phyloP scores from a whole-genome alignment of 2,113 vertebrate genomes.

The Centropus unirufus region DNA sequence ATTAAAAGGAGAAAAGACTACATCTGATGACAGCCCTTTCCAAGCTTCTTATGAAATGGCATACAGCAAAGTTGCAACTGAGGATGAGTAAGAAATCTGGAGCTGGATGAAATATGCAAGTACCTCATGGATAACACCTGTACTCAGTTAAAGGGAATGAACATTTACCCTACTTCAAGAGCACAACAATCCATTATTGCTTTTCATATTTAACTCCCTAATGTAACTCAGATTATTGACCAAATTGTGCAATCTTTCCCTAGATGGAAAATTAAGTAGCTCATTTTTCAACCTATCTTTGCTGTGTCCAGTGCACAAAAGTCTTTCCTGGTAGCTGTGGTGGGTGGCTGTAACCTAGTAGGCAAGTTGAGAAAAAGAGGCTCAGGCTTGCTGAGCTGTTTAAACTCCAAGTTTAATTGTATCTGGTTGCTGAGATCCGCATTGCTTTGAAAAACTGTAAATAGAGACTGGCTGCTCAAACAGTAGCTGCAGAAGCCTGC shows the following conservation, averaged over 20 bases:
- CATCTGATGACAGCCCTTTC: not conserved
- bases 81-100: not conserved
- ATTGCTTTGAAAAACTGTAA: not conserved
- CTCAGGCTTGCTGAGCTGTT: accelerated
- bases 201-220: not conserved
- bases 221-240: not conserved
- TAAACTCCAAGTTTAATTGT: not conserved
- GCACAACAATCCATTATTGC: not conserved
- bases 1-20: not conserved
- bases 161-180: not conserved
- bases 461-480: not conserved
- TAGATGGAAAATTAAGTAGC: not conserved
- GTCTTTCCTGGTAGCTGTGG: not conserved
- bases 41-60: not conserved
- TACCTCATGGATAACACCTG: not conserved
- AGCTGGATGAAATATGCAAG: not conserved
- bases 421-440: not conserved
- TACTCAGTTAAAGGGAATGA: not conserved
- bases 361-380: not conserved
- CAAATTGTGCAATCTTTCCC: not conserved
- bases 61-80: not conserved
- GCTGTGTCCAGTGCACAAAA: not conserved
- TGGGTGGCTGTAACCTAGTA: not conserved
- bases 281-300: not conserved
- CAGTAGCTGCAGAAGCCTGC: conserved; percentile 13